Evolutionary conservation across 2,797 vertebrate species (phyloP).

Genomic region (Austrolebias charrua): DNA sequence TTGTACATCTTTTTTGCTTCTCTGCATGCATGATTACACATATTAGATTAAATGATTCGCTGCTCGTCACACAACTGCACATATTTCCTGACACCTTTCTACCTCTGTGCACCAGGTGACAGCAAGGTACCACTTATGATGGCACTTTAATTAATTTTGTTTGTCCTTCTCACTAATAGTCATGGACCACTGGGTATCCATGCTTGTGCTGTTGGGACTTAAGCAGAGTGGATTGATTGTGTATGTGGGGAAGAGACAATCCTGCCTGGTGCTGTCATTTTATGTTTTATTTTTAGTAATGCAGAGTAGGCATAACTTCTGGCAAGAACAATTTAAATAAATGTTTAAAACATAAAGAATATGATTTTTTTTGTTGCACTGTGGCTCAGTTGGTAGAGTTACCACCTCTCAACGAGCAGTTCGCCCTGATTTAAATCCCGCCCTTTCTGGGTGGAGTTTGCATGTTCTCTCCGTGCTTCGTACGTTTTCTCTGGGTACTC

Average conservation of each 20-base stretch:
- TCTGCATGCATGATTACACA: slow-evolving; percentile 43
- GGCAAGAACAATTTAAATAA: not conserved
- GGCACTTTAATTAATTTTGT: slow-evolving; percentile 85
- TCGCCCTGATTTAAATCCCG: too few relatives aligned
- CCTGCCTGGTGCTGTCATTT: not conserved
- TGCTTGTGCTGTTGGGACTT: slow-evolving; percentile 63
- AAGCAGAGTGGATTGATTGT: slow-evolving; percentile 44
- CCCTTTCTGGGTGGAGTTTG: too few relatives aligned
- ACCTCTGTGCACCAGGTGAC: slow-evolving; percentile 78
- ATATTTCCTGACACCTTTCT: slow-evolving; percentile 73
- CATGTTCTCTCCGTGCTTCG: too few relatives aligned
- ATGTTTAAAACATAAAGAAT: not conserved
- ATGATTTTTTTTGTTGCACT: too few relatives aligned
- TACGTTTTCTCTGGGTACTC: too few relatives aligned
- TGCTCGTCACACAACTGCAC: slow-evolving; percentile 57
- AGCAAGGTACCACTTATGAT: slow-evolving; percentile 79
- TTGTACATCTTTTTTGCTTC: slow-evolving; percentile 13
- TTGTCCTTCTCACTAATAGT: slow-evolving; percentile 83
- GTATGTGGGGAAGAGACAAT: slow-evolving; percentile 6
- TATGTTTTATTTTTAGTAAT: slow-evolving; percentile 1
- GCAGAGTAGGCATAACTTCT: slow-evolving; percentile 16
- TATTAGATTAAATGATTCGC: slow-evolving; percentile 50
- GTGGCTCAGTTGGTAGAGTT: too few relatives aligned
- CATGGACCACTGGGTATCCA: slow-evolving; percentile 71
- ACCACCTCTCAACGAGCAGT: too few relatives aligned